Base-by-base conservation (phyloP, 30 jellyfish, hydroid and myxozoan species). In the Aurelia coerulea region DNA sequence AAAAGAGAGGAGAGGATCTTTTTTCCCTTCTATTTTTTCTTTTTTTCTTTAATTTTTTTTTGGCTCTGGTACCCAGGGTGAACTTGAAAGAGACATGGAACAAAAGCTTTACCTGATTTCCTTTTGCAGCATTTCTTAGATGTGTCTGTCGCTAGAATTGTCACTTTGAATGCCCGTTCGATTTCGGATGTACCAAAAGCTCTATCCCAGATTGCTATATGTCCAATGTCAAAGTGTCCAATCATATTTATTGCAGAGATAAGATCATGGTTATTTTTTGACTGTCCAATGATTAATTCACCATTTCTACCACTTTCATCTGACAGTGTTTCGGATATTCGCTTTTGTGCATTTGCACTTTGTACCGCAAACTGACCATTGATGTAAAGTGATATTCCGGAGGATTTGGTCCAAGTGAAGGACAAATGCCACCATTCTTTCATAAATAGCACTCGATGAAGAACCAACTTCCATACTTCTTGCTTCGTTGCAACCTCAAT, bases 201-300 rank as follows among this genome's bases (percentile, higher is more conserved):
- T 10, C 71, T 62, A 29, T 80, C 68, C 99, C 99, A 95, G n/a
- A 95, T 74, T 8, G 95, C 97, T 16, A 95, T 67, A 69, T 89
- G 97, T 42, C 95, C 99, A 31, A 95, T 66, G 17, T 95, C 96
- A 63, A 95, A 81, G 18, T 67, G 54, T 41, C 99, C 99, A 41
- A 53, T 19, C 35, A 52, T 68, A 11, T 63, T 18, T 3, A 64
- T 35, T 29, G 83, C 58, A 10, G 34, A 34, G 62, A 59, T 37
- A 46, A 91, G 39, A 49, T 46, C 76, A 31, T 67, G 86, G 17
- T 66, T 76, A 12, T 46, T 8, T n/a, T 41, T 39, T 19, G 89
- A 4, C 62, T 79, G 67, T 16, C 91, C 95, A 23, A 84, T 76
- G 23, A 62, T 76, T 10, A 79, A 39, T 29, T 76, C 84, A 3